Conservation (phyloP, 2,888 invertebrate genomes). For the Caenorhabditis sp. region DNA sequence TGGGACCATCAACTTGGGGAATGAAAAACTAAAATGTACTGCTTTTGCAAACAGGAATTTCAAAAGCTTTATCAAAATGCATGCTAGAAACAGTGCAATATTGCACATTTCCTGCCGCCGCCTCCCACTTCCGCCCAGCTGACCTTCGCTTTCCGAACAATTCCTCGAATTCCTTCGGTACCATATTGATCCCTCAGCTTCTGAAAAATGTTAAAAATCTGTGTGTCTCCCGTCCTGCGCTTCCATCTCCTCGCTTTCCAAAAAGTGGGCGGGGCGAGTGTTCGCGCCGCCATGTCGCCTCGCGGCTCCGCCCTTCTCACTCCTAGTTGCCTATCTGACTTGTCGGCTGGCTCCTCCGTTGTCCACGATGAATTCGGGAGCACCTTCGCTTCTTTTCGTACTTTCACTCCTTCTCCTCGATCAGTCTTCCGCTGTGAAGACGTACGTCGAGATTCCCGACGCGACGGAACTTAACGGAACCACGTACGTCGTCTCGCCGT, state of each 20-base stretch:
- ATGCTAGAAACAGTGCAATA: too few species aligned
- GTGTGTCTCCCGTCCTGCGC: not conserved
- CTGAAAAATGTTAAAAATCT: conserved; percentile 13
- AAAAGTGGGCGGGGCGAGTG: conserved; percentile 20
- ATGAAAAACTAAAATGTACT: too few species aligned
- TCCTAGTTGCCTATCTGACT: not conserved
- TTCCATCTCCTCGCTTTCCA: not conserved
- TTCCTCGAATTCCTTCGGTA: not conserved
- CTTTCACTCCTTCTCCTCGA: not conserved
- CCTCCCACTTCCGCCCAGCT: too few species aligned
- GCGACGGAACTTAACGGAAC: conserved; percentile 21
- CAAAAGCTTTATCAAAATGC: too few species aligned
- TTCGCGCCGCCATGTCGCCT: conserved; percentile 11
- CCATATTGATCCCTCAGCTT: not conserved
- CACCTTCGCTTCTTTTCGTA: not conserved
- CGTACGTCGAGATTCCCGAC: conserved; percentile 52
- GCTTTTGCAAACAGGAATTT: too few species aligned
- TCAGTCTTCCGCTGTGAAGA: conserved; percentile 12
- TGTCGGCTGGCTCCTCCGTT: conserved; percentile 2
- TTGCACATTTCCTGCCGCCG: too few species aligned
- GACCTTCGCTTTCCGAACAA: not conserved
- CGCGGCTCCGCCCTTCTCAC: not conserved
- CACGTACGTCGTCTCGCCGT: conserved; percentile 47
- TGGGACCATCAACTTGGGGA: too few species aligned
- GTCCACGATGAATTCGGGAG: conserved; percentile 1